These are phyloP conservation scores for Xiphophorus maculatus DNA, from an alignment of 2,113 vertebrate genomes.

Conservation along the genomic window DNA sequence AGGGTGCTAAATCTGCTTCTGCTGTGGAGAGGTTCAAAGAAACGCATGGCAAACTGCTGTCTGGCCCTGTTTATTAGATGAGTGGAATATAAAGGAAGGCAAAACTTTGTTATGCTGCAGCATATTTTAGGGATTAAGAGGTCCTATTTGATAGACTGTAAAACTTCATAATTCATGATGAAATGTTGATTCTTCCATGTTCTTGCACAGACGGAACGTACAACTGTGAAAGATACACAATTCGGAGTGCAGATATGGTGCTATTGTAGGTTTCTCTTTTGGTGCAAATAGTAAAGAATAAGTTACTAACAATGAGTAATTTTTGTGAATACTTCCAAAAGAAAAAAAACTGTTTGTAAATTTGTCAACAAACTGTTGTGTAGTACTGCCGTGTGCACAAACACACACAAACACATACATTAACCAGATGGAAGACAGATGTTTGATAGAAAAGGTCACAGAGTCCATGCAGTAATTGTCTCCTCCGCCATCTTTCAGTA, in stretches of 20 bases:
- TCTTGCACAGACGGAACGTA: constrained; percentile 37
- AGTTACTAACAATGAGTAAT: constrained; percentile 53
- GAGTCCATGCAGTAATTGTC: constrained; percentile 69
- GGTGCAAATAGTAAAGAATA: constrained; percentile 57
- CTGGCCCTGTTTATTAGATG: constrained; percentile 53
- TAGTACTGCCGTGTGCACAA: not conserved
- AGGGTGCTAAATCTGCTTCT: constrained; percentile 39
- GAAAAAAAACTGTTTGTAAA: constrained; percentile 64
- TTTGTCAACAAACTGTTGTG: constrained; percentile 54
- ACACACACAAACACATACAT: constrained; percentile 27
- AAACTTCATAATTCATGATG: constrained; percentile 29
- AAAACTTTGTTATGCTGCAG: constrained; percentile 43
- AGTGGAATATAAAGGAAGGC: constrained; percentile 14
- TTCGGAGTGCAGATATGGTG: constrained; percentile 30
- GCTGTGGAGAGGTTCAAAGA: constrained; percentile 20
- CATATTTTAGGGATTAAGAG: constrained; percentile 34
- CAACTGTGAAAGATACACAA: constrained; percentile 53
- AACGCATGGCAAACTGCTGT: constrained; percentile 52
- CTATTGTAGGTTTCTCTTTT: constrained; percentile 48
- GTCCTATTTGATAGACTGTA: constrained; percentile 44
- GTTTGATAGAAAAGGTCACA: constrained; percentile 70
- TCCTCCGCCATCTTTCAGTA: constrained; percentile 57
- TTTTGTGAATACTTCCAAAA: constrained; percentile 60
- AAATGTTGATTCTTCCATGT: constrained; percentile 20
- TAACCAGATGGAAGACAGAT: constrained; percentile 76